These are phyloP conservation scores for Diacarnus erythraeanus DNA, from an alignment of 37 sponge, comb jelly and placozoan species.

Conservation along the genomic window DNA sequence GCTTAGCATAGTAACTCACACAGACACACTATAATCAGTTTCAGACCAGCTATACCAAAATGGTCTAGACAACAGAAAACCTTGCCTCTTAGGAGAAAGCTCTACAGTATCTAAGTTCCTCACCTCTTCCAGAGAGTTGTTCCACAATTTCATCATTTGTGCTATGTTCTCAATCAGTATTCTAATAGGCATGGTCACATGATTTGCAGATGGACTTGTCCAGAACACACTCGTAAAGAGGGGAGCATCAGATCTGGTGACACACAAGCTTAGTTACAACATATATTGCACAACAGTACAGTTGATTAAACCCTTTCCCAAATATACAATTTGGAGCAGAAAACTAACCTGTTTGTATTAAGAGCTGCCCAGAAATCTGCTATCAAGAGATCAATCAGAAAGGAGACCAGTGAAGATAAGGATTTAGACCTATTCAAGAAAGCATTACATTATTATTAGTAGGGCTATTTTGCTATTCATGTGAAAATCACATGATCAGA, in stretches of 20 bases:
- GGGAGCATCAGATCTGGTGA: not conserved
- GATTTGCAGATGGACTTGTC: not conserved
- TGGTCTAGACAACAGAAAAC: not conserved
- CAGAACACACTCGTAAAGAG: constrained; percentile 41
- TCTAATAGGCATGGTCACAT: constrained; percentile 15
- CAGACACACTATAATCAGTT: too few relatives aligned
- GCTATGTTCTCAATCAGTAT: constrained; percentile 1
- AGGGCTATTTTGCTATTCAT: not conserved
- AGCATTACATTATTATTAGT: not conserved
- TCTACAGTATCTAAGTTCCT: not conserved
- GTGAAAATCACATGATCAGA: too few relatives aligned
- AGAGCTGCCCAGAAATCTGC: constrained; percentile 24
- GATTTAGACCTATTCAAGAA: not conserved
- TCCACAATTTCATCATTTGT: not conserved
- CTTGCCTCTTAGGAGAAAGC: not conserved
- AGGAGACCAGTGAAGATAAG: not conserved
- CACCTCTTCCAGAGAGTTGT: not conserved
- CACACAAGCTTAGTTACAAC: not conserved
- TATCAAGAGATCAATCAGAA: constrained; percentile 33
- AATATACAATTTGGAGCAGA: too few relatives aligned
- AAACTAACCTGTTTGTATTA: not conserved
- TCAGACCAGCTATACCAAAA: too few relatives aligned
- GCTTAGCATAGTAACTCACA: too few relatives aligned
- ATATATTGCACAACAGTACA: too few relatives aligned
- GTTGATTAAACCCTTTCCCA: too few relatives aligned